These are phyloP conservation scores for Coendou prehensilis DNA, from an alignment of 2,797 vertebrate species.

Conservation along the genomic window DNA sequence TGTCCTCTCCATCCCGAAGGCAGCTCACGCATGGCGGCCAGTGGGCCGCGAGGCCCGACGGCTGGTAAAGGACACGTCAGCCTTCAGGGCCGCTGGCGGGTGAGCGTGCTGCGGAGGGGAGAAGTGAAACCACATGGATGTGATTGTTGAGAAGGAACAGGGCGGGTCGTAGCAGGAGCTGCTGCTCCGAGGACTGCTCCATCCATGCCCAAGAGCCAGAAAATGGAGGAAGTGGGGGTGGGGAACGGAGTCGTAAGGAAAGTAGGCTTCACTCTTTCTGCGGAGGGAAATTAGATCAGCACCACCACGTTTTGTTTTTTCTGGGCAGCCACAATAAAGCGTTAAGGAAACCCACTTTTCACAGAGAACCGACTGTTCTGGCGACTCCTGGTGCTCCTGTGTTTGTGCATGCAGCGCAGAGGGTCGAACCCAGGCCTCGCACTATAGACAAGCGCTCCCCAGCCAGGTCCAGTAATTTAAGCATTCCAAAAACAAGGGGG, in stretches of 20 bases:
- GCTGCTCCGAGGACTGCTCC: rapidly evolving
- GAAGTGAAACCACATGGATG: neutral
- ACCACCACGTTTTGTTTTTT: neutral
- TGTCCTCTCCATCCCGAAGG: neutral
- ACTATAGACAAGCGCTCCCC: too few species aligned
- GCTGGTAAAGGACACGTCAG: slow-evolving; percentile 78
- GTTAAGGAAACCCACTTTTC: neutral
- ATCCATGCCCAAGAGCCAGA: neutral
- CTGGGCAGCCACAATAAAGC: neutral
- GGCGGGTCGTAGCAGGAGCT: neutral
- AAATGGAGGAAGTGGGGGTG: neutral
- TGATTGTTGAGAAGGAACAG: neutral
- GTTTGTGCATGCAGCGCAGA: neutral
- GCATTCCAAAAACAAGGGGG: neutral
- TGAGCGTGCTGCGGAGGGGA: neutral
- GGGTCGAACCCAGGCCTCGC: neutral
- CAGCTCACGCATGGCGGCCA: neutral
- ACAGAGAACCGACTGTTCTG: neutral
- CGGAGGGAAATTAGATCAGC: neutral
- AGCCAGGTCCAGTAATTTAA: neutral
- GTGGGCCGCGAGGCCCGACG: neutral
- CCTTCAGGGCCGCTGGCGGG: neutral
- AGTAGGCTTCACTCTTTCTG: neutral
- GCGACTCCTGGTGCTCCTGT: neutral
- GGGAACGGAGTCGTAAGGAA: neutral